phyloP scores from a whole-genome alignment of 2,113 vertebrate genomes.

The Martes martes region DNA sequence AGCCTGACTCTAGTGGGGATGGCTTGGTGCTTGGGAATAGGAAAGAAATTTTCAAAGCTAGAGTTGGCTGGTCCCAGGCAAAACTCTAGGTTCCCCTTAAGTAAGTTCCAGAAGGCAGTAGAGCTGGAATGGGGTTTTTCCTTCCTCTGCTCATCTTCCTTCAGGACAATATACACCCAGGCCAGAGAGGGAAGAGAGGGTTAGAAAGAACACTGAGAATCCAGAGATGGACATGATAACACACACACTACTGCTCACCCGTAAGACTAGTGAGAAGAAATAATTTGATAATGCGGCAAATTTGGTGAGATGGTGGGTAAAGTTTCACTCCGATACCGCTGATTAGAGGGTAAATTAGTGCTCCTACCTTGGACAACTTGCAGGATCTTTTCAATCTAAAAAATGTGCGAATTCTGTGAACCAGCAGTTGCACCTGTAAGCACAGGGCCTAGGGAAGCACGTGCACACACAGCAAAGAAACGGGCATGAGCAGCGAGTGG shows the following conservation, averaged over 20 bases:
- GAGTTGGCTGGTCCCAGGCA: not conserved
- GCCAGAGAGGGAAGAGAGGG: not conserved
- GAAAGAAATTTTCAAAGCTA: not conserved
- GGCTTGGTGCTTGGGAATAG: not conserved
- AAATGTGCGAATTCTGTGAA: not conserved
- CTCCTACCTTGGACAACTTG: not conserved
- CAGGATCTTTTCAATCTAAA: not conserved
- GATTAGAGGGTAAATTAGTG: not conserved
- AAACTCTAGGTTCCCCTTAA: not conserved
- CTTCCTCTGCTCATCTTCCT: not conserved
- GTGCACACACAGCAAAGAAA: accelerated
- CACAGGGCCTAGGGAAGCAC: not conserved
- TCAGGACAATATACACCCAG: not conserved
- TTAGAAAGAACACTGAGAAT: not conserved
- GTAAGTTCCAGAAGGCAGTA: not conserved
- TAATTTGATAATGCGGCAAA: not conserved
- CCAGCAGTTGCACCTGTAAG: not conserved
- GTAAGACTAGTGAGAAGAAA: not conserved
- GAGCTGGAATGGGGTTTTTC: not conserved
- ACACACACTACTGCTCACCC: not conserved
- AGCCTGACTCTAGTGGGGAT: not conserved
- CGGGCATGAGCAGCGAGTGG: not conserved
- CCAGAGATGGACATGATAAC: not conserved
- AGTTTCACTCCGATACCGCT: not conserved
- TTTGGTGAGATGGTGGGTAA: not conserved